These are phyloP conservation scores for Achlya flavicornis DNA, from an alignment of 2,888 invertebrate genomes.

Conservation along the genomic window DNA sequence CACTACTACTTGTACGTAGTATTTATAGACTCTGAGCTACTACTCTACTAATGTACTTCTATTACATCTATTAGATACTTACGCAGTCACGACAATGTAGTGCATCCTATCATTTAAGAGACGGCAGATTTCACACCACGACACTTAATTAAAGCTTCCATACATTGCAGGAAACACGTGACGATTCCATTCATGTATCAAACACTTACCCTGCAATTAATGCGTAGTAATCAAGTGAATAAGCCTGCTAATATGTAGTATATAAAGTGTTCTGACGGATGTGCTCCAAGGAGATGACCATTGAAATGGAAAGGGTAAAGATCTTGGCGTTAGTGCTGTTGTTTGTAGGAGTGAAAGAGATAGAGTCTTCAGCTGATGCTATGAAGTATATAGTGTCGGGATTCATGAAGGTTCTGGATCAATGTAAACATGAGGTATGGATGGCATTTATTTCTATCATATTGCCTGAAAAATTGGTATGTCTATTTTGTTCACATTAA, in stretches of 20 bases:
- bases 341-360: conserved; percentile 25
- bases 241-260: conserved; percentile 15
- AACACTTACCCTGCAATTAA: neutral
- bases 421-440: conserved; percentile 61
- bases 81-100: neutral
- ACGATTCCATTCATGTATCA: neutral
- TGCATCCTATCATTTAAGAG: neutral
- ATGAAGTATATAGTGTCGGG: conserved; percentile 57
- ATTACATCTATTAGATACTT: neutral
- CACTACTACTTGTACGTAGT: no score
- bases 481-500: neutral
- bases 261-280: conserved; percentile 18
- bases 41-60: no score
- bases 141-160: neutral
- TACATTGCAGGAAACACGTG: neutral
- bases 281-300: neutral
- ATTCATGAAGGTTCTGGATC: conserved; percentile 60
- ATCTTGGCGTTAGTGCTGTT: conserved; percentile 31
- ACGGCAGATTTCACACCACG: conserved; percentile 2
- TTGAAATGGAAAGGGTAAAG: conserved; percentile 14
- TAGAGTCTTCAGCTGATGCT: conserved; percentile 48
- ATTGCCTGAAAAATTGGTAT: no score
- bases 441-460: neutral
- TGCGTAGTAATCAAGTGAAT: neutral
- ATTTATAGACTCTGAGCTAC: no score